These are phyloP conservation scores for Agonopterix subpropinquella DNA, from an alignment of 2,888 invertebrate genomes.

Conservation along the genomic window DNA sequence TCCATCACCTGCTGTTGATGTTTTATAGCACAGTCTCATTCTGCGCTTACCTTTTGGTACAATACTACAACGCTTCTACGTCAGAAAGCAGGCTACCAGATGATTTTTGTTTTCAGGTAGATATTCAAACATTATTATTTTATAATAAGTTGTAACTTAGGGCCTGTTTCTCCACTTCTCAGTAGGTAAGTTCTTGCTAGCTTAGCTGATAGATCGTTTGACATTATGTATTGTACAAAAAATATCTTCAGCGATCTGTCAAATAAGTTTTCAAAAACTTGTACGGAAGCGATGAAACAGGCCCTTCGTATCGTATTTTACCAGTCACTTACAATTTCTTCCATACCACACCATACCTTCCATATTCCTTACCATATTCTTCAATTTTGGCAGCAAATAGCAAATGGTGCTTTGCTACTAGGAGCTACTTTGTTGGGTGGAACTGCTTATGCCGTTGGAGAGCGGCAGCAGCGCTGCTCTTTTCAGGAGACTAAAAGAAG, in stretches of 20 bases:
- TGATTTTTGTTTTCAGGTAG: slow-evolving; percentile 58
- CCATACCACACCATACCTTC: no score
- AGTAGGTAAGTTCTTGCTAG: no score
- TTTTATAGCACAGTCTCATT: slow-evolving; percentile 47
- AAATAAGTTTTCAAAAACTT: no score
- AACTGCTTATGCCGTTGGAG: slow-evolving; percentile 79
- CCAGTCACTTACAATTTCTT: neutral
- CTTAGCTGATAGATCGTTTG: no score
- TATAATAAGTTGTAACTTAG: no score
- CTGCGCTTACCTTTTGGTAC: slow-evolving; percentile 45
- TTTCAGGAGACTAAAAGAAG: slow-evolving; percentile 94
- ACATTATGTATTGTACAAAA: neutral
- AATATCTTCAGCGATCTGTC: no score
- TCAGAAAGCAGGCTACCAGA: slow-evolving; percentile 45
- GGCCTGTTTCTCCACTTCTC: no score
- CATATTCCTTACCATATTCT: neutral
- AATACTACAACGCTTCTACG: slow-evolving; percentile 49
- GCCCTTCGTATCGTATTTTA: no score
- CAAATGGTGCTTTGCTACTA: slow-evolving; percentile 81
- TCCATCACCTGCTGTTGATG: slow-evolving; percentile 55
- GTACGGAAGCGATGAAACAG: no score
- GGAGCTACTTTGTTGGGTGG: slow-evolving; percentile 85
- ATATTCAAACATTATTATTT: neutral
- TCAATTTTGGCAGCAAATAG: slow-evolving; percentile 74
- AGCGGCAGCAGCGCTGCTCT: slow-evolving; percentile 90